Evolutionary conservation across 2,797 vertebrate species (phyloP).

Genomic region (Danio tinwini): DNA sequence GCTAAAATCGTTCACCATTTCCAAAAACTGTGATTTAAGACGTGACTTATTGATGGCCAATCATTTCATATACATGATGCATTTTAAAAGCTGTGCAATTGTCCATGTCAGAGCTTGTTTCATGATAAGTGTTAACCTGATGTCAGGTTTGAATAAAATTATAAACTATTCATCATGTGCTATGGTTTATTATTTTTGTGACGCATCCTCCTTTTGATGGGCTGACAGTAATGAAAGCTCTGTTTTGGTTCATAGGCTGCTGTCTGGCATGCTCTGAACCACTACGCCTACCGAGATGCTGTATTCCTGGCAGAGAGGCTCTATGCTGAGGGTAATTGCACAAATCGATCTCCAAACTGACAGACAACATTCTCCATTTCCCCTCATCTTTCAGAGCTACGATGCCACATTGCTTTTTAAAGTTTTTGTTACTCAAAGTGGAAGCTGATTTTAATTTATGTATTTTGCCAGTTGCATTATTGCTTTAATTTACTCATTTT

Average conservation of each 20-base stretch:
- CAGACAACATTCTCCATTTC: constrained; percentile 5
- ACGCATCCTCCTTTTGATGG: not conserved
- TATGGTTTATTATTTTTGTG: not conserved
- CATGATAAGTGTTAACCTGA: not conserved
- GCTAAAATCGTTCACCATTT: not conserved
- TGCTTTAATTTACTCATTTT: not conserved
- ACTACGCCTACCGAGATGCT: constrained; percentile 96
- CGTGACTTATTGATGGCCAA: not conserved
- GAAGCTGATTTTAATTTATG: not conserved
- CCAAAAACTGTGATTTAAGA: not conserved
- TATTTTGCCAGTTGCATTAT: not conserved
- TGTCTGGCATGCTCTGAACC: constrained; percentile 99
- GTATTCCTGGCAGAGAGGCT: constrained; percentile 97
- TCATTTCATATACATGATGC: not conserved
- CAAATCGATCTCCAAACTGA: constrained; percentile 5
- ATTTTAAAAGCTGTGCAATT: not conserved
- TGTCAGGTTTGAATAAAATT: not conserved
- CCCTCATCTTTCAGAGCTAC: not conserved
- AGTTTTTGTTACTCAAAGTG: constrained; percentile 13
- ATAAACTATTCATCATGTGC: not conserved
- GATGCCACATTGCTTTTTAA: not conserved
- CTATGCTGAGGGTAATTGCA: constrained; percentile 91
- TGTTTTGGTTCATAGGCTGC: constrained; percentile 85
- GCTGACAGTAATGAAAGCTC: constrained; percentile 1
- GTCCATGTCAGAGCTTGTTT: not conserved